phyloP scores from a whole-genome alignment of 2,888 invertebrate species.

The Idaea dimidiata region DNA sequence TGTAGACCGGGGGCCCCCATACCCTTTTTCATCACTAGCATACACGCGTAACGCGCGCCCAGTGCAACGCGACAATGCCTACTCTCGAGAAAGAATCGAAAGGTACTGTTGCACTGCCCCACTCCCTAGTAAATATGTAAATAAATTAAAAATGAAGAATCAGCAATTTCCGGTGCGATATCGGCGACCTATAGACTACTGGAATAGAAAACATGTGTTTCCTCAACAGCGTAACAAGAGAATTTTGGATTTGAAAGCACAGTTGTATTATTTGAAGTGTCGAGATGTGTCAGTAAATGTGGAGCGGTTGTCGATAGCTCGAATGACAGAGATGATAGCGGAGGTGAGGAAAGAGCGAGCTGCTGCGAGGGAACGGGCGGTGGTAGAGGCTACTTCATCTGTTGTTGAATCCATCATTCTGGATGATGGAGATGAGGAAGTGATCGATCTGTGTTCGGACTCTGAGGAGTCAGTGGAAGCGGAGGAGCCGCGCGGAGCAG shows the following conservation, averaged over 20 bases:
- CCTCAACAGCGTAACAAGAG: conserved; percentile 67
- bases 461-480: conserved; percentile 77
- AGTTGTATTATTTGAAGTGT: conserved; percentile 75
- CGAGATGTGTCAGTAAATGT: conserved; percentile 70
- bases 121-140: conserved; percentile 55
- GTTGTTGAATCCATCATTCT: not conserved
- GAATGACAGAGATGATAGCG: conserved; percentile 66
- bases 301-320: conserved; percentile 61
- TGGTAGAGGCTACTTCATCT: conserved; percentile 16
- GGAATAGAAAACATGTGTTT: conserved; percentile 66
- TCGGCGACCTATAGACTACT: conserved; percentile 70
- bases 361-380: conserved; percentile 38
- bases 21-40: conserved; percentile 74
- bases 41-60: conserved; percentile 63
- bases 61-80: conserved; percentile 53
- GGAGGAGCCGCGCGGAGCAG: conserved; percentile 67
- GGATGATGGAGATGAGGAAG: conserved; percentile 62
- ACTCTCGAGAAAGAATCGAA: conserved; percentile 65
- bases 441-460: conserved; percentile 86
- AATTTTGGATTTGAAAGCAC: conserved; percentile 66
- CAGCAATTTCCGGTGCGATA: conserved; percentile 67
- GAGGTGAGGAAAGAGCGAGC: conserved; percentile 47
- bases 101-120: conserved; percentile 64
- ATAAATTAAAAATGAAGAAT: conserved; percentile 62
- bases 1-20: conserved; percentile 66